Conservation (phyloP, 2,888 invertebrate species). For the Eristalis pertinax region DNA sequence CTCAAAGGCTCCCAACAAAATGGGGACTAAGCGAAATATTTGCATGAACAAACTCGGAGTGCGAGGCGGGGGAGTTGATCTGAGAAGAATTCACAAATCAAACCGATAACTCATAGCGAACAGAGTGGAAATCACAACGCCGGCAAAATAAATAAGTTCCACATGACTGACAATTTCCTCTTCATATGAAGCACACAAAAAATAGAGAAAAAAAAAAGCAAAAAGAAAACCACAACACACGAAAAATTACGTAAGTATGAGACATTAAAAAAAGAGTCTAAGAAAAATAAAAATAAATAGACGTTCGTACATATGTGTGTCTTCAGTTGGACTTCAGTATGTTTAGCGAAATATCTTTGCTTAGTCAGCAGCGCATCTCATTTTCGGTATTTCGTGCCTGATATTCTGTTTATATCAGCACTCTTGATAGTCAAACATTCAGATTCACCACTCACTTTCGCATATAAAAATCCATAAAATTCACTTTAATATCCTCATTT, state of each 20-base stretch:
- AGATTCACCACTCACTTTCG: conserved; percentile 35
- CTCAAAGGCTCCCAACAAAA: too few relatives aligned
- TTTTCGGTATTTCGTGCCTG: conserved; percentile 13
- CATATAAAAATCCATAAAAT: conserved; percentile 36
- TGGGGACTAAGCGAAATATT: background rate
- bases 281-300: conserved; percentile 9
- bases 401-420: conserved; percentile 21
- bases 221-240: background rate
- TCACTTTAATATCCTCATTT: conserved; percentile 39
- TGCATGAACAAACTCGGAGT: background rate
- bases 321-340: background rate
- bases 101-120: too few relatives aligned
- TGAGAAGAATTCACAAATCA: background rate
- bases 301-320: background rate
- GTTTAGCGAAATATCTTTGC: conserved; percentile 1
- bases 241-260: conserved; percentile 32
- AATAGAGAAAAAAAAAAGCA: too few relatives aligned
- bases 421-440: too few relatives aligned
- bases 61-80: too few relatives aligned
- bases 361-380: conserved; percentile 28
- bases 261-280: conserved; percentile 5
- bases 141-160: conserved; percentile 3
- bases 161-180: conserved; percentile 55
- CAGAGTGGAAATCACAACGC: background rate
- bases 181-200: background rate